phyloP scores from a whole-genome alignment of 2,888 invertebrate species.

The Ceraclea dissimilis region DNA sequence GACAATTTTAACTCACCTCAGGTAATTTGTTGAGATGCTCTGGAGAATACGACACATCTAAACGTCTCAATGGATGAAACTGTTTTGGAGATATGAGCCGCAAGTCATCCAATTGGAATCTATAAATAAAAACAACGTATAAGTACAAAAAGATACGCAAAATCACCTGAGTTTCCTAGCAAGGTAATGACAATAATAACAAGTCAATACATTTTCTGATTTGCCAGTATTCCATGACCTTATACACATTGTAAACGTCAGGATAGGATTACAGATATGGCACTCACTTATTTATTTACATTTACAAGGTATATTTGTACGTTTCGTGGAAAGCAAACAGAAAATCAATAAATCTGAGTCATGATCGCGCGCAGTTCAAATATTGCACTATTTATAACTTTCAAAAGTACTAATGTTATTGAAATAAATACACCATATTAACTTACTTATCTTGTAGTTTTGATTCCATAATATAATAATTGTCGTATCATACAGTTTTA shows the following conservation, averaged over 20 bases:
- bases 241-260: slow-evolving; percentile 9
- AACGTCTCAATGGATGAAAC: slow-evolving; percentile 40
- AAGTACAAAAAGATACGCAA: too few relatives aligned
- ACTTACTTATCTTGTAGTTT: background rate
- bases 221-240: background rate
- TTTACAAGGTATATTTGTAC: slow-evolving; percentile 37
- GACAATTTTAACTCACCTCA: slow-evolving; percentile 43
- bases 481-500: background rate
- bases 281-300: slow-evolving; percentile 48
- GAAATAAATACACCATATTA: slow-evolving; percentile 1
- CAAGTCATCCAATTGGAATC: slow-evolving; percentile 14
- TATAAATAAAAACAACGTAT: slow-evolving; percentile 8
- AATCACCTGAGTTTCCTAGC: too few relatives aligned
- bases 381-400: background rate
- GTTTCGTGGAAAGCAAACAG: slow-evolving; percentile 37
- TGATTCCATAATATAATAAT: background rate
- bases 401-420: background rate
- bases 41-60: slow-evolving; percentile 42
- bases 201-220: slow-evolving; percentile 3
- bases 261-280: slow-evolving; percentile 29
- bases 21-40: slow-evolving; percentile 46
- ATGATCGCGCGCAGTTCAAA: slow-evolving; percentile 21
- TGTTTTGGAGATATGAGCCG: slow-evolving; percentile 35
- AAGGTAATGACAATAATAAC: background rate
- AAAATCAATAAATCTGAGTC: slow-evolving; percentile 46